A percentile compares a stretch with the other conserved stretches of the same genome.
These are phyloP conservation scores for Cyrtonyx montezumae DNA, from an alignment of 2,113 vertebrate genomes.

Conservation along the genomic window DNA sequence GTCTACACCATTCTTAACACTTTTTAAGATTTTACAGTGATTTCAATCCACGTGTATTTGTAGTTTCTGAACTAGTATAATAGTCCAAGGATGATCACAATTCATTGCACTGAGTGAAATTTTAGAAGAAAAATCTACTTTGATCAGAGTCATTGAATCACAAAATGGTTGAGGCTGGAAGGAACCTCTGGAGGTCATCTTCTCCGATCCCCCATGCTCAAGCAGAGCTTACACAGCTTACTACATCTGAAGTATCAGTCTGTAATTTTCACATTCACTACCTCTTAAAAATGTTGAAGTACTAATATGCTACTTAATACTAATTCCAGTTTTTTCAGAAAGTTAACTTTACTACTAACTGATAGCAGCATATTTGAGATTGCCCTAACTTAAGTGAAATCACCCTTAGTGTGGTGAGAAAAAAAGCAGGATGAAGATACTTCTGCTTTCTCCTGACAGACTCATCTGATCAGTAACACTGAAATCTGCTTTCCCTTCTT, in stretches of 20 bases:
- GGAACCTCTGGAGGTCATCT: not conserved
- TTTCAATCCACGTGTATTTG: not conserved
- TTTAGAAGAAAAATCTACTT: not conserved
- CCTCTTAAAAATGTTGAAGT: not conserved
- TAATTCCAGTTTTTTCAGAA: not conserved
- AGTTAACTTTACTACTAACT: not conserved
- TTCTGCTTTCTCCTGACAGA: not conserved
- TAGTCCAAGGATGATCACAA: not conserved
- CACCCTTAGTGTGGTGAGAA: not conserved
- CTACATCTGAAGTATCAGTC: not conserved
- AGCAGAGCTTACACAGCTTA: not conserved
- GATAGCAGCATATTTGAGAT: not conserved
- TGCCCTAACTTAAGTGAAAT: not conserved
- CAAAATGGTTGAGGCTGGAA: not conserved
- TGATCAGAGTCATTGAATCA: not conserved
- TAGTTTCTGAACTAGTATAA: not conserved
- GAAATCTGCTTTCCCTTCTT: not conserved
- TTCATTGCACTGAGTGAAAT: not conserved
- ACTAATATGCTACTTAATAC: not conserved
- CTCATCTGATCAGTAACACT: not conserved
- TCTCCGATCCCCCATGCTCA: accelerated
- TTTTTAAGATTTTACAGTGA: not conserved
- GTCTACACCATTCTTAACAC: not conserved
- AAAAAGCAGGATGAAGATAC: not conserved
- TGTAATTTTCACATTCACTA: not conserved